These are phyloP conservation scores for Chelidonichthys spinosus DNA, from an alignment of 2,797 vertebrate genomes.

Conservation along the genomic window DNA sequence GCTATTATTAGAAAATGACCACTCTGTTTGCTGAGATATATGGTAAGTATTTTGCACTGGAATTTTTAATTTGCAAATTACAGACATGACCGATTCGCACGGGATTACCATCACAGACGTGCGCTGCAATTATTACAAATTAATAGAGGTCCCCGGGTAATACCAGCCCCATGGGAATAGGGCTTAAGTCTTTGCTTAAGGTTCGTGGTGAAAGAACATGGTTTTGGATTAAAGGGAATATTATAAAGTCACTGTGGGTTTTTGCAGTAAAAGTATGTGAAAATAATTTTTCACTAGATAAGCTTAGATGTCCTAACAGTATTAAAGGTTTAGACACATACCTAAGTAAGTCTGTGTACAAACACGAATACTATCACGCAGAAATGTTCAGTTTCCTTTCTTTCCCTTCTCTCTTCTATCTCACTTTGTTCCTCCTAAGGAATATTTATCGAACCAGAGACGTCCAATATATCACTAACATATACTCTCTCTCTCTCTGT, in stretches of 20 bases:
- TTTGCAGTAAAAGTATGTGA: background rate
- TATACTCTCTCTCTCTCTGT: background rate
- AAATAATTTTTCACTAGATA: no score
- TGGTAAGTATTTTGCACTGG: no score
- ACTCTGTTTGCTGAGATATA: no score
- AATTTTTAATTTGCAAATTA: no score
- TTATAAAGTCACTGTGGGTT: background rate
- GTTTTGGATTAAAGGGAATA: background rate
- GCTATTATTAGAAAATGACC: no score
- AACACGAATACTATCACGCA: background rate
- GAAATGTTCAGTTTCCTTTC: background rate
- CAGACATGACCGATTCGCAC: no score
- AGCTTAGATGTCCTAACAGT: background rate
- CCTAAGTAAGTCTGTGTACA: background rate
- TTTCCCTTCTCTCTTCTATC: background rate
- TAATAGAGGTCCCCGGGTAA: no score
- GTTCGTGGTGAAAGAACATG: background rate
- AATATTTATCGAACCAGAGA: constrained; percentile 32
- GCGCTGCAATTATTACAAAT: no score
- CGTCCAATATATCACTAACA: constrained; percentile 16
- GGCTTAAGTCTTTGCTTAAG: background rate
- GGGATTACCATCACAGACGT: no score
- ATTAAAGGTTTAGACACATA: background rate
- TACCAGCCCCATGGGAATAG: no score
- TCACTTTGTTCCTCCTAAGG: background rate